Evolutionary conservation across 2,888 invertebrate species (phyloP), one percentile per base, ranked within the genome.

Genomic region (Ophion ventricosus): DNA sequence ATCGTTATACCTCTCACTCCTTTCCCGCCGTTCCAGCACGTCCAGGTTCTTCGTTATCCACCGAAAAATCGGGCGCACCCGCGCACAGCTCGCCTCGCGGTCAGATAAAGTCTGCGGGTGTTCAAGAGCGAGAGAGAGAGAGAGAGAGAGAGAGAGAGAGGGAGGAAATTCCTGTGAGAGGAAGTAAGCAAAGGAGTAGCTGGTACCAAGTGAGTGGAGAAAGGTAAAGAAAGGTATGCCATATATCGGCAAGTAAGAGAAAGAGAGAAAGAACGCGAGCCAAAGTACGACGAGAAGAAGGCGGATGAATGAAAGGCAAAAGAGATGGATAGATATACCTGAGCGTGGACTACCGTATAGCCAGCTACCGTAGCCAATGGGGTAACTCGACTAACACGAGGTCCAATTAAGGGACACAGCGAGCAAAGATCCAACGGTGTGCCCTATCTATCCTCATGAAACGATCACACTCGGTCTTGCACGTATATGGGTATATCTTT

Each of bases 331-430:
- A 85, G 84, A 87, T 85, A 88, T 88, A 85, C 86, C 84, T 88
- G 70, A 54, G 7, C 54, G 43, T 54, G 86, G 88, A 91, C 89
- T 90, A 90, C 89, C 88, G 89, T 86, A 70, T 70, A 83, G 87
- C 82, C 84, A 88, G 73, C 89, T 90, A 90, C 91, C 85, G 90
- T 86, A 82, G 87, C 72, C 49, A 79, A 70, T 86, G 87, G 89
- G 91, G 92, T 91, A 92, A 73, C 90, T 88, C 89, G 86, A 86
- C 88, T 88, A 91, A 93, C 93, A 92, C 85, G 90, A 89, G 84
- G 88, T 88, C 93, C 92, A 92, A 93, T 92, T 93, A 93, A 93
- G 91, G 89, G 87, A 85, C 85, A 49, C 85, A 49, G 49, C 87
- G 79, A 64, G 83, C 67, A 78, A 79, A 80, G 83, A 82, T 63